Percentiles rank a stretch among this genome's conserved stretches.
Evolutionary conservation across 2,113 vertebrate species (phyloP).

Genomic region (Sinocyclocheilus rhinocerous): DNA sequence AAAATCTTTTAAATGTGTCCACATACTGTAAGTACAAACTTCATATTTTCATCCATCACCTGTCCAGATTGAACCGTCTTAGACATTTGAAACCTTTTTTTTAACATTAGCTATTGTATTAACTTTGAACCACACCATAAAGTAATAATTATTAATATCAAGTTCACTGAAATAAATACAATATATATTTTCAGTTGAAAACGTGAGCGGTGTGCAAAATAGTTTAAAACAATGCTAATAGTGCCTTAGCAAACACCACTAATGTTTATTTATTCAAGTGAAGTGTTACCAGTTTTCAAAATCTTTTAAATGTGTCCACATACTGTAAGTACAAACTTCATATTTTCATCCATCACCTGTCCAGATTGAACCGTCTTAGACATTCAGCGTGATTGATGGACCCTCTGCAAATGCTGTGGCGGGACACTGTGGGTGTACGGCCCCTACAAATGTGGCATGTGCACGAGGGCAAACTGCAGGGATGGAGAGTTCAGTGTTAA

Average conservation of each 20-base stretch:
- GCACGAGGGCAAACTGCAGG: not conserved
- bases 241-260: not conserved
- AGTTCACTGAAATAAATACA: not conserved
- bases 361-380: not conserved
- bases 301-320: not conserved
- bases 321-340: not conserved
- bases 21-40: too few species aligned
- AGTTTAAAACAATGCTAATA: not conserved
- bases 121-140: not conserved
- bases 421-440: not conserved
- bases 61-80: too few species aligned
- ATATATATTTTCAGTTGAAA: too few species aligned
- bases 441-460: constrained; percentile 23
- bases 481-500: constrained; percentile 17
- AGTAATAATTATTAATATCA: not conserved
- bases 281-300: not conserved
- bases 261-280: not conserved
- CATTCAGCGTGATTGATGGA: constrained; percentile 1
- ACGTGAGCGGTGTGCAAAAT: not conserved
- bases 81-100: not conserved
- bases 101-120: not conserved
- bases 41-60: too few species aligned
- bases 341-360: constrained; percentile 1
- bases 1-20: too few species aligned
- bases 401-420: not conserved